phyloP scores from a whole-genome alignment of 2,888 invertebrate genomes.

The Orchesellides sinensis region DNA sequence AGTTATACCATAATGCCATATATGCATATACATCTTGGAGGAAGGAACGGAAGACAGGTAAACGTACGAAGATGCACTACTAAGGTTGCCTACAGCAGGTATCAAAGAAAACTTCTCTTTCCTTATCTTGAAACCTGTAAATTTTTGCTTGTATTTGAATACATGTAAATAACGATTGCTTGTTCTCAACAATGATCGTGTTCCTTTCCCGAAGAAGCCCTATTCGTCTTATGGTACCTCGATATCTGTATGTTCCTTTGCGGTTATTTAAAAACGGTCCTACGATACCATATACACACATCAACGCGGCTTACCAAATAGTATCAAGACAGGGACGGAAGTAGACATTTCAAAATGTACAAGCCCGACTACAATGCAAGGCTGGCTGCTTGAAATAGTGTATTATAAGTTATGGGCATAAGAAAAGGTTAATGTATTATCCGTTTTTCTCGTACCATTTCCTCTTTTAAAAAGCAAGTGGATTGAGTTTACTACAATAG shows the following conservation, averaged over 20 bases:
- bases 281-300: background rate
- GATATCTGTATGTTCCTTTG: too few relatives aligned
- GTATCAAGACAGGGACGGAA: background rate
- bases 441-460: constrained; percentile 14
- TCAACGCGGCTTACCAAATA: background rate
- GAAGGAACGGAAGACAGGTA: constrained; percentile 41
- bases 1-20: too few relatives aligned
- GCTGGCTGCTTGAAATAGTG: background rate
- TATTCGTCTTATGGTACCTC: constrained; percentile 1
- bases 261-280: constrained; percentile 10
- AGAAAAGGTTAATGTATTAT: constrained; percentile 28
- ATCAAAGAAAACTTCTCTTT: constrained; percentile 2
- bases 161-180: too few relatives aligned
- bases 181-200: constrained; percentile 30
- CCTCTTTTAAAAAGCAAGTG: background rate
- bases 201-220: constrained; percentile 27
- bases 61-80: constrained; percentile 45
- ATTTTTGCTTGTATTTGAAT: background rate
- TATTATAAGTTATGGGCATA: background rate
- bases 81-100: constrained; percentile 42
- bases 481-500: background rate
- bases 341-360: constrained; percentile 5
- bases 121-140: constrained; percentile 5
- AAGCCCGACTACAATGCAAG: background rate
- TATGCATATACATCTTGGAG: constrained; percentile 33